Evolutionary conservation across 2,797 vertebrate species (phyloP), one percentile per base, ranked within the genome.

Genomic region (Pantherophis vulpinus): DNA sequence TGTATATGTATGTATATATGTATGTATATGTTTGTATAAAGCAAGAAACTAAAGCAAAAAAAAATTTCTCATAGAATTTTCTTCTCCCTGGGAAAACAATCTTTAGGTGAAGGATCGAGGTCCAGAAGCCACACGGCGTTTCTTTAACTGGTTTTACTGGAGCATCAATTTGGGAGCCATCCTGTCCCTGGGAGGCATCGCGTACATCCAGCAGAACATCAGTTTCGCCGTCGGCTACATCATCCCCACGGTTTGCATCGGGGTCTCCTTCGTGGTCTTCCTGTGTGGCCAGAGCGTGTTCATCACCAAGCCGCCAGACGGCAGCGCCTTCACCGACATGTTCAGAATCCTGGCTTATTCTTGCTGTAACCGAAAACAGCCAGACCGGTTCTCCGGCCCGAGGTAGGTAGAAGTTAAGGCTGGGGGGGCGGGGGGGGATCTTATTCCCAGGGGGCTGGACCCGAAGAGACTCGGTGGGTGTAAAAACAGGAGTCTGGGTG

Each of bases 81-180:
- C 27, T 91, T 51, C 42, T 86, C 37, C 27, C 74, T 86, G 56
- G 37, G 37, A 1, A 23, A 42, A 91, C 18, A 79, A 32, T 74
- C 90, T 95, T 51, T 95, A 98, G 99, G 99, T 99, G 60, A 99
- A 99, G 97, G 99, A 99, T 95, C 97, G 98, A 90, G 99, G 99
- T 37, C 98, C 99, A 0, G 99, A 99, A 96, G 99, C 99, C 92
- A 99, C 99, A 0, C 98, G 99, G 2, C 97, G 99, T 63, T 99
- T 99, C 97, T 99, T 99, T 96, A 99, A 99, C 96, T 99, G 99
- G 99, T 99, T 99, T 97, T 99, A 99, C 93, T 99, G 99, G 99
- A 99, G 98, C 98, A 99, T 99, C 94, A 99, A 99, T 74, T 95
- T 99, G 95, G 99, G 99, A 74, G 99, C 99, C 0, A 99, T 99